A percentile compares a stretch with the other conserved stretches of the same genome.
Conservation (phyloP, 92 coral and sea anemone species). For the Umimayanthus chanpuru region DNA sequence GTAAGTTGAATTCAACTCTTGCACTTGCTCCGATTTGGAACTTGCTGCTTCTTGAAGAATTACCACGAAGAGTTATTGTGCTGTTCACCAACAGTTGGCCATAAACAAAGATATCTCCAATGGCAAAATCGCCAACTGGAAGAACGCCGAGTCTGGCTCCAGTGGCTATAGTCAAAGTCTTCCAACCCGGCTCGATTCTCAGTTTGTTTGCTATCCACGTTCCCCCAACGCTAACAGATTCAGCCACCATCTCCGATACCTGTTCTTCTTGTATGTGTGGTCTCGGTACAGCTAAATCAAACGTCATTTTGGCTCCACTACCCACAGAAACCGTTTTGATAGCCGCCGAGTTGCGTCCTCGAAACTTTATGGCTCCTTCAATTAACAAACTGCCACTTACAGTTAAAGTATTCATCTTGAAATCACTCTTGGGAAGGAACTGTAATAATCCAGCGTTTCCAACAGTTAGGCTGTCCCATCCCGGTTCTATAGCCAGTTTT, state of each 20-base stretch:
- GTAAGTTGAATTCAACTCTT: conserved; percentile 53
- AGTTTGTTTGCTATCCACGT: conserved; percentile 64
- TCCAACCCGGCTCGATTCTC: conserved; percentile 78
- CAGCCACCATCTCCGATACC: conserved; percentile 51
- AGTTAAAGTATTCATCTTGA: conserved; percentile 56
- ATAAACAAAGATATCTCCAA: conserved; percentile 51
- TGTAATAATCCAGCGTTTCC: conserved; percentile 56
- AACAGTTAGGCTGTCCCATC: conserved; percentile 61
- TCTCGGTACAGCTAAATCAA: conserved; percentile 37
- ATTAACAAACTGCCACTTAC: conserved; percentile 63
- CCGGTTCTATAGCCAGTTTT: conserved; percentile 72
- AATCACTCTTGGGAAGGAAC: conserved; percentile 59
- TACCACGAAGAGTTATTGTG: conserved; percentile 70
- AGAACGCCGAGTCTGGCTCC: conserved; percentile 56
- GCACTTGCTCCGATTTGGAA: conserved; percentile 62
- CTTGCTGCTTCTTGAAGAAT: conserved; percentile 56
- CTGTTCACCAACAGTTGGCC: conserved; percentile 71
- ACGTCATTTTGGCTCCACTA: conserved; percentile 52
- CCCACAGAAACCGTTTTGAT: conserved; percentile 56
- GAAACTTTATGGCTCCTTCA: conserved; percentile 62
- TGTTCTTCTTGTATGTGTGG: background rate
- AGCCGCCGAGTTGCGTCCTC: conserved; percentile 69
- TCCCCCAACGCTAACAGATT: conserved; percentile 65
- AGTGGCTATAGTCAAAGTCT: conserved; percentile 55
- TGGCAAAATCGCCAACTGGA: conserved; percentile 60